These are phyloP conservation scores for Neocrepidodera transversa DNA, from an alignment of 2,888 invertebrate genomes.

Conservation along the genomic window DNA sequence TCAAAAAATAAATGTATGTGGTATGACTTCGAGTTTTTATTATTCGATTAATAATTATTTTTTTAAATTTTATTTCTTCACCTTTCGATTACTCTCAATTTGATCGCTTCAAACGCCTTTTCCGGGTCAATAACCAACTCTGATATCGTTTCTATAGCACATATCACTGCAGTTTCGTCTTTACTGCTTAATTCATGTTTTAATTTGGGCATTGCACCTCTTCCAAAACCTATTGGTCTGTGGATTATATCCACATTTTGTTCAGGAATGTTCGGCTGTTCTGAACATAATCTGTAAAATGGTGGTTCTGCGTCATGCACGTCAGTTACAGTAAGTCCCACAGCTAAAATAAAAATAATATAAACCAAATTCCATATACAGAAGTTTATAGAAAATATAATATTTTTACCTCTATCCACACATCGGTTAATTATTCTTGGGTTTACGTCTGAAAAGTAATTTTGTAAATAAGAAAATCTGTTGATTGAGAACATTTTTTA, in stretches of 20 bases:
- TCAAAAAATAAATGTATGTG: too few relatives aligned
- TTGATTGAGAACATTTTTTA: slow-evolving; percentile 52
- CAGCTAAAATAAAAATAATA: slow-evolving; percentile 22
- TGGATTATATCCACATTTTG: slow-evolving; percentile 59
- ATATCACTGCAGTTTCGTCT: slow-evolving; percentile 52
- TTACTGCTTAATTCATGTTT: slow-evolving; percentile 56
- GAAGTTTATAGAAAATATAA: neutral
- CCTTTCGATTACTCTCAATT: slow-evolving; percentile 58
- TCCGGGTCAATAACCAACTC: slow-evolving; percentile 62
- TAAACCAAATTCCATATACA: neutral
- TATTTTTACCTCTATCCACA: slow-evolving; percentile 46
- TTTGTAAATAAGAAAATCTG: slow-evolving; percentile 57
- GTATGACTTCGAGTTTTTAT: too few relatives aligned
- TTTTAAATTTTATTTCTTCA: too few relatives aligned
- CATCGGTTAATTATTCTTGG: slow-evolving; percentile 56
- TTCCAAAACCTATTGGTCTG: slow-evolving; percentile 59
- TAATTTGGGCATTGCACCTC: slow-evolving; percentile 59
- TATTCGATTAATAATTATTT: too few relatives aligned
- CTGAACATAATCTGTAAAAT: slow-evolving; percentile 54
- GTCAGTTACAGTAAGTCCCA: slow-evolving; percentile 38
- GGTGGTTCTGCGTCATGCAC: slow-evolving; percentile 53
- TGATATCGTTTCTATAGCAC: slow-evolving; percentile 59
- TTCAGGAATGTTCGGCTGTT: slow-evolving; percentile 59
- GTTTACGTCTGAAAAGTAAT: slow-evolving; percentile 48
- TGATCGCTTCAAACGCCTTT: slow-evolving; percentile 58